phyloP scores from a whole-genome alignment of 92 coral and sea anemone genomes.

The Zoanthus solanderi region DNA sequence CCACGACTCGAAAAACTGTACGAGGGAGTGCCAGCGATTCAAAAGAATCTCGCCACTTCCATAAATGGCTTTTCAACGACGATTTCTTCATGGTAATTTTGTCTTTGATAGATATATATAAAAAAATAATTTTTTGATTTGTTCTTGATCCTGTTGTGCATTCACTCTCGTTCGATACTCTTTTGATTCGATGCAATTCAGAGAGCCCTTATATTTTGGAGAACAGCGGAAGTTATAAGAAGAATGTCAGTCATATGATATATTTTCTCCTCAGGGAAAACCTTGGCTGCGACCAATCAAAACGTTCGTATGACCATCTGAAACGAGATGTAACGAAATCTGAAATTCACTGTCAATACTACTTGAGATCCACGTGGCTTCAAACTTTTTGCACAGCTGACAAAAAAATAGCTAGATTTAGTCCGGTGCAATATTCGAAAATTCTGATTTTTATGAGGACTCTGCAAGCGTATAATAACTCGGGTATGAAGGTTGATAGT shows the following conservation, averaged over 20 bases:
- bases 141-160: background rate
- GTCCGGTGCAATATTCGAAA: no score
- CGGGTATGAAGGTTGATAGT: no score
- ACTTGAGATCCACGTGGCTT: no score
- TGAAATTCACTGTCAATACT: background rate
- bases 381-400: no score
- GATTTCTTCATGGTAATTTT: slow-evolving; percentile 42
- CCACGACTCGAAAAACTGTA: slow-evolving; percentile 85
- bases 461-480: no score
- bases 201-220: background rate
- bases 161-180: slow-evolving; percentile 1
- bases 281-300: background rate
- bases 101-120: background rate
- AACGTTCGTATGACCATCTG: background rate
- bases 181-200: slow-evolving; percentile 12
- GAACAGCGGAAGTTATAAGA: slow-evolving; percentile 33
- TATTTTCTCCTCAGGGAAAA: slow-evolving; percentile 37
- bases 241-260: slow-evolving; percentile 33
- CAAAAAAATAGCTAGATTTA: no score
- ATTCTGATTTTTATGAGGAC: no score
- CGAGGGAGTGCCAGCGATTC: slow-evolving; percentile 80
- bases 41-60: slow-evolving; percentile 64
- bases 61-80: slow-evolving; percentile 31
- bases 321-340: slow-evolving; percentile 17
- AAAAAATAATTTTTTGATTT: background rate